phyloP scores from a whole-genome alignment of 2,797 vertebrate genomes.

The Hozukius guyotensis region DNA sequence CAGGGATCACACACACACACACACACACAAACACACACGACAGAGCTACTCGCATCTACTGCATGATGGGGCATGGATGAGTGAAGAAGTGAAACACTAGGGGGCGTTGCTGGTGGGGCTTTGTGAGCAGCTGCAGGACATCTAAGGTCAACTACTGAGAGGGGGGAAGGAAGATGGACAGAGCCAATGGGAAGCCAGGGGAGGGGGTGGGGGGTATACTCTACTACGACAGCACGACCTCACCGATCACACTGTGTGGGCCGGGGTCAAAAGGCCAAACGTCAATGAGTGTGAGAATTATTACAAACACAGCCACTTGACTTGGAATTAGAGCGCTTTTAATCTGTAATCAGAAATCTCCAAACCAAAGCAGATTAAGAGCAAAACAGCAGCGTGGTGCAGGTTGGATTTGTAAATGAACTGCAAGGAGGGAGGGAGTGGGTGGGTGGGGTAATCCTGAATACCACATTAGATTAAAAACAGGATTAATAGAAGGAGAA shows the following conservation, averaged over 20 bases:
- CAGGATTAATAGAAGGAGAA: conserved; percentile 30
- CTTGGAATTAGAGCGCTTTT: conserved; percentile 31
- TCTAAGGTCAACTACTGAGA: conserved; percentile 71
- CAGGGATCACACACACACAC: conserved; percentile 20
- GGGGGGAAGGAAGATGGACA: conserved; percentile 41
- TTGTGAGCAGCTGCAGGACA: conserved; percentile 61
- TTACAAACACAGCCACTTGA: conserved; percentile 13
- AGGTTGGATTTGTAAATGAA: conserved; percentile 35
- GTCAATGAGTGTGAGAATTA: conserved; percentile 35
- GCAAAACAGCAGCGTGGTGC: conserved; percentile 19
- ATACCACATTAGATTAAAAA: conserved; percentile 31
- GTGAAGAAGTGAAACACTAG: conserved; percentile 61
- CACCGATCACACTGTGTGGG: conserved; percentile 63
- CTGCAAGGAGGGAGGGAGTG: not conserved
- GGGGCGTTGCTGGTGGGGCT: conserved; percentile 46
- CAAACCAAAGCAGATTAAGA: conserved; percentile 40
- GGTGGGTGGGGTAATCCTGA: conserved; percentile 11
- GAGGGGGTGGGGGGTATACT: not conserved
- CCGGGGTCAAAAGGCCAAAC: conserved; percentile 2
- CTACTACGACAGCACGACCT: conserved; percentile 56
- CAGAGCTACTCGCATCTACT: conserved; percentile 53
- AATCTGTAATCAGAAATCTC: conserved; percentile 25
- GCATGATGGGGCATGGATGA: conserved; percentile 54
- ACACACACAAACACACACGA: conserved; percentile 42
- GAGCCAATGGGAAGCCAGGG: conserved; percentile 54